Conservation (phyloP, 2,888 invertebrate genomes). For the Meliscaeva auricollis region DNA sequence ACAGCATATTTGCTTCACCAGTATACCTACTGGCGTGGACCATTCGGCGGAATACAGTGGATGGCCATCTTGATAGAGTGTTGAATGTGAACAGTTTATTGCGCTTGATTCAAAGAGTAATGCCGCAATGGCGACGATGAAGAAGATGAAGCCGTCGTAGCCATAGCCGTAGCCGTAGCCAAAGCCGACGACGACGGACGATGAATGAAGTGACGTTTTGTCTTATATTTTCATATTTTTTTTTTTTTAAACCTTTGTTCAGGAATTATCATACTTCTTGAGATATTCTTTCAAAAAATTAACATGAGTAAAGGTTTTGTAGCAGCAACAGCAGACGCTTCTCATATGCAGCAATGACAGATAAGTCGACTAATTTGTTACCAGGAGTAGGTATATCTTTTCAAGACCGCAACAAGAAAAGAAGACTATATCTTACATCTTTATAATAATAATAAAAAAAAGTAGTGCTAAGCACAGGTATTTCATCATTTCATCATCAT, state of each 20-base stretch:
- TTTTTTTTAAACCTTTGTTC: constrained; percentile 56
- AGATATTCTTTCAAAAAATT: constrained; percentile 41
- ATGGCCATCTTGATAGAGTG: constrained; percentile 76
- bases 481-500: constrained; percentile 75
- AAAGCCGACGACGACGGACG: constrained; percentile 7
- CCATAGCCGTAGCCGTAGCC: too few species aligned
- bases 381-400: constrained; percentile 54
- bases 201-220: constrained; percentile 75
- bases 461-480: constrained; percentile 70
- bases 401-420: constrained; percentile 44
- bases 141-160: too few species aligned
- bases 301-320: constrained; percentile 16
- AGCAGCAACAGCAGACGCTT: constrained; percentile 49
- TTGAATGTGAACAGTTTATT: constrained; percentile 76
- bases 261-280: constrained; percentile 48
- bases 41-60: constrained; percentile 73
- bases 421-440: neutral
- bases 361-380: constrained; percentile 74
- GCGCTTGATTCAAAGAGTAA: constrained; percentile 74
- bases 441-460: constrained; percentile 16
- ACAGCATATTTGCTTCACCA: neutral
- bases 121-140: constrained; percentile 58
- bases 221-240: constrained; percentile 45
- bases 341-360: constrained; percentile 46
- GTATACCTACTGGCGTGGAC: constrained; percentile 43